Conservation (phyloP, 2,888 invertebrate species). For the Yponomeuta cagnagella region DNA sequence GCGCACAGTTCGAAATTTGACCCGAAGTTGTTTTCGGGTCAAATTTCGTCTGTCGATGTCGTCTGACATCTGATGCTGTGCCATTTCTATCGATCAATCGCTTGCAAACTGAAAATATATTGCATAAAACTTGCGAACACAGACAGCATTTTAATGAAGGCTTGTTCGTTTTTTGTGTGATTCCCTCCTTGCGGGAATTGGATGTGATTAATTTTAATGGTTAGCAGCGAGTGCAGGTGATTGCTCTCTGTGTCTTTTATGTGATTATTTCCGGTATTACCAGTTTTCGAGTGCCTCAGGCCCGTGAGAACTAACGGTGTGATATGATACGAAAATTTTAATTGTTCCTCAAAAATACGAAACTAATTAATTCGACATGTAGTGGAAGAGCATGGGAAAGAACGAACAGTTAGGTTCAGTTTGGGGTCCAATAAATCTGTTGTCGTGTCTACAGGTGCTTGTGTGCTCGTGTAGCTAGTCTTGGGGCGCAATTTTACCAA, state of each 20-base stretch:
- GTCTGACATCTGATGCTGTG: neutral
- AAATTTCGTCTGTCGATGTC: too few species aligned
- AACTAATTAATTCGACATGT: constrained; percentile 9
- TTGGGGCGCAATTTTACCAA: neutral
- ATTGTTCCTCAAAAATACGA: neutral
- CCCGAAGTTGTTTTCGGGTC: too few species aligned
- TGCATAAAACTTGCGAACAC: neutral
- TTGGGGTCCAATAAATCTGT: neutral
- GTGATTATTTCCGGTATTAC: constrained; percentile 60
- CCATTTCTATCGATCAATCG: neutral
- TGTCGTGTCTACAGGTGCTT: neutral
- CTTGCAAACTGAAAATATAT: neutral
- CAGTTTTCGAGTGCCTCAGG: constrained; percentile 58
- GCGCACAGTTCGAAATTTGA: neutral
- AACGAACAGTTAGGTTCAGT: neutral
- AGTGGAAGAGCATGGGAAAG: neutral
- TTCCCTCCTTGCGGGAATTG: constrained; percentile 14
- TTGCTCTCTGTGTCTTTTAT: constrained; percentile 33
- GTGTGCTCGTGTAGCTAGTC: neutral
- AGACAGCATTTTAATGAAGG: constrained; percentile 23
- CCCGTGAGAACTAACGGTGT: constrained; percentile 64
- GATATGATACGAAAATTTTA: constrained; percentile 11
- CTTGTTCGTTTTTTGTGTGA: constrained; percentile 18
- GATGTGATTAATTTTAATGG: constrained; percentile 21
- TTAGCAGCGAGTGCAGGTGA: constrained; percentile 36